Evolutionary conservation across 2,113 vertebrate genomes (phyloP).

Genomic region (Trematomus loennbergii): DNA sequence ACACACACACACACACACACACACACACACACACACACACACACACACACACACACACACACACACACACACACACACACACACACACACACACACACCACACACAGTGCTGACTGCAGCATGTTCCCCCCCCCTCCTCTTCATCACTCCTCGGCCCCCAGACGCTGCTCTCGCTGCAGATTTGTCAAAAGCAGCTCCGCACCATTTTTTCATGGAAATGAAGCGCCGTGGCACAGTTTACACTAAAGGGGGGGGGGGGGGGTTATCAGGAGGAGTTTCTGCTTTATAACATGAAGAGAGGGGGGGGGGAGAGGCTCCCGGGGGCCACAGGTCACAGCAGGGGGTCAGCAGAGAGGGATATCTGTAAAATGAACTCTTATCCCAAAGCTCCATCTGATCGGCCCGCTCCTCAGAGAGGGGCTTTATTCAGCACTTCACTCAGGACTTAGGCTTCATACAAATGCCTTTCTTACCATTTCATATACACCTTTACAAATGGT

Average conservation of each 20-base stretch:
- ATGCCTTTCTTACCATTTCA: no score
- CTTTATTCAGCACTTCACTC: no score
- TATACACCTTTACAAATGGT: no score
- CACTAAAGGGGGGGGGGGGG: slow-evolving; percentile 42
- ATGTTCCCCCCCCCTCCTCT: slow-evolving; percentile 73
- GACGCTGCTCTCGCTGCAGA: slow-evolving; percentile 86
- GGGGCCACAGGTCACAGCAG: slow-evolving; percentile 23
- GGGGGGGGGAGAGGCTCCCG: slow-evolving; percentile 51
- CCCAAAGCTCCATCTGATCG: no score
- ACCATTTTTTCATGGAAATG: slow-evolving; percentile 97
- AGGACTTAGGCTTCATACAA: no score
- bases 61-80: slow-evolving; percentile 37
- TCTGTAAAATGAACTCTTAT: no score
- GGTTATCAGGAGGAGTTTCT: slow-evolving; percentile 74
- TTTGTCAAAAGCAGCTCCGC: slow-evolving; percentile 87
- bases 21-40: slow-evolving; percentile 7
- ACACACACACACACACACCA: no score
- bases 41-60: slow-evolving; percentile 13
- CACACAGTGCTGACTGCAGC: slow-evolving; percentile 85
- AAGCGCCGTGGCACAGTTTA: slow-evolving; percentile 90
- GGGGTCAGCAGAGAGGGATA: background rate
- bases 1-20: slow-evolving; percentile 27
- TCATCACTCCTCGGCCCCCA: slow-evolving; percentile 93
- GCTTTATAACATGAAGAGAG: slow-evolving; percentile 36
- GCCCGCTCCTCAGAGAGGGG: no score